These are phyloP conservation scores for Galeopsomyia nigrocyanea DNA, from an alignment of 2,888 invertebrate genomes.

Conservation along the genomic window DNA sequence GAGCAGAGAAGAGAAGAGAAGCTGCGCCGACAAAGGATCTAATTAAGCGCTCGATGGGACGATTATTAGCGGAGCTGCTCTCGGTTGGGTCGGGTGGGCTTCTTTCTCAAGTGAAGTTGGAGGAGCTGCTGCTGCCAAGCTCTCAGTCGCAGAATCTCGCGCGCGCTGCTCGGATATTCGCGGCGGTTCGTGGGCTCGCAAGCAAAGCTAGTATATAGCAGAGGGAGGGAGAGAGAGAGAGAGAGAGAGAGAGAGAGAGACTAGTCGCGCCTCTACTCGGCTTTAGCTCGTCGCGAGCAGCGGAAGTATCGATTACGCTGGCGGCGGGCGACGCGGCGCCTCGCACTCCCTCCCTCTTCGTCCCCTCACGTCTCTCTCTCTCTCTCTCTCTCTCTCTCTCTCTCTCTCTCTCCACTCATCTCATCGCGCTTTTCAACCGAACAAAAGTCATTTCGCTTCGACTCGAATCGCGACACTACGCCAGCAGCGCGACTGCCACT, in stretches of 20 bases:
- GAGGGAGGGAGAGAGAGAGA: no score
- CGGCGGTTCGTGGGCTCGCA: neutral
- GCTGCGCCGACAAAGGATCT: slow-evolving; percentile 1
- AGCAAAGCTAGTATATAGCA: neutral
- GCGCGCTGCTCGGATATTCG: slow-evolving; percentile 16
- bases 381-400: no score
- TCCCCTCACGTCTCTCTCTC: no score
- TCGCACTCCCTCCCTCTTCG: neutral
- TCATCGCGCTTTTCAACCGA: slow-evolving; percentile 4
- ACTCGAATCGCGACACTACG: slow-evolving; percentile 27
- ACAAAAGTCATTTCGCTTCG: slow-evolving; percentile 40
- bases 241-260: no score
- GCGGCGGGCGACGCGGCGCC: slow-evolving; percentile 9
- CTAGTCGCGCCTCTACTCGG: neutral
- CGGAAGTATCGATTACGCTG: slow-evolving; percentile 39
- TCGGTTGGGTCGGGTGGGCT: no score
- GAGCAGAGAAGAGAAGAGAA: slow-evolving; percentile 6
- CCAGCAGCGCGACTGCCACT: neutral
- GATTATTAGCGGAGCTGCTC: slow-evolving; percentile 21
- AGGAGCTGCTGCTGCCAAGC: neutral
- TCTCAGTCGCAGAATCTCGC: neutral
- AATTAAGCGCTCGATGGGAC: slow-evolving; percentile 21
- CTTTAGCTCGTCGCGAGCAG: slow-evolving; percentile 1
- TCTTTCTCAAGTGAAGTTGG: no score
- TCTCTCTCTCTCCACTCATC: neutral